Evolutionary conservation across 2,113 vertebrate species (phyloP), one percentile per base, ranked within the genome.

Genomic region (Pterocles burchelli): DNA sequence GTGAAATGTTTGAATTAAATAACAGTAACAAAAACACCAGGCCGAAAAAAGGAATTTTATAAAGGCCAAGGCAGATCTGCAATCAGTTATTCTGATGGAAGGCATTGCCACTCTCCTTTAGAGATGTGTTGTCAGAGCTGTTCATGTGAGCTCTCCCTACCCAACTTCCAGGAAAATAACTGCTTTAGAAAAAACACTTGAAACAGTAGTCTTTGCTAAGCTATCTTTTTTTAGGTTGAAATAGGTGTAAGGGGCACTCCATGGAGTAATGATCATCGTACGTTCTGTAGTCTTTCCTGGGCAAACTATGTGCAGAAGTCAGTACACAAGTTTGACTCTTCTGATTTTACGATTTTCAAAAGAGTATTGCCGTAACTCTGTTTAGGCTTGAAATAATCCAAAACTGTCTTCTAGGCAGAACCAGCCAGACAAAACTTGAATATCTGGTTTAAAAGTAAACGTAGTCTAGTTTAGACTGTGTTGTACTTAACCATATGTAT

Each of bases 391-490:
- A 78, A 86, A 74, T 71, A 80, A 78, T 55, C 55, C 51, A 71
- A 81, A 92, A 38, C 51, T 86, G 17, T 93, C 54, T 88, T 43
- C 65, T 54, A 78, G 57, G 57, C 83, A 86, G 41, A 89, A 34
- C 43, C 52, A 86, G 67, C 24, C 76, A 65, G 63, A 72, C 57
- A 72, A 33, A 80, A 88, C 51, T 74, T 68, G 88, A 86, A 31
- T 72, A 34, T 86, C 82, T 93, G 83, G 57, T 71, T 90, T 90
- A 95, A 90, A 86, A 95, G 94, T 70, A 71, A 88, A 74, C 19
- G 43, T 20, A 49, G 68, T 63, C 55, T 22, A 31, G 55, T 77
- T 93, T 43, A 90, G 52, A 24, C 45, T 91, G 79, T 43, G 13
- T 88, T 93, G 88, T 76, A 38, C 48, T 77, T 49, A 70, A 61